Percentiles rank a stretch among this genome's conserved stretches.
Conservation (phyloP, 2,797 vertebrate genomes). For the Micrastur ruficollis region DNA sequence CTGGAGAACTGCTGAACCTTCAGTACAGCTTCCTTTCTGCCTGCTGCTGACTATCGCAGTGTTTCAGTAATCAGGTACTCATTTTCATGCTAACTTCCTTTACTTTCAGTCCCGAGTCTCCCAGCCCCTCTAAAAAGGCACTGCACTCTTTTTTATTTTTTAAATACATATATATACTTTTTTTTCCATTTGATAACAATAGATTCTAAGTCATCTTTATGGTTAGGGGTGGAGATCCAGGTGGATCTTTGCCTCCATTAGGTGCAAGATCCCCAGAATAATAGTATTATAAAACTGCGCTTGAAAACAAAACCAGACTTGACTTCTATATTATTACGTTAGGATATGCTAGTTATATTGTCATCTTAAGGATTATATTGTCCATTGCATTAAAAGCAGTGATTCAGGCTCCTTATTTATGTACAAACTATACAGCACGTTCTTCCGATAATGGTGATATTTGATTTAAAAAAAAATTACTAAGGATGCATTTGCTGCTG, state of each 20-base stretch:
- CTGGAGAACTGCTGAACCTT: constrained; percentile 44
- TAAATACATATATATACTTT: accelerated
- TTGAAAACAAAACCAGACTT: neutral
- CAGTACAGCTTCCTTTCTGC: constrained; percentile 30
- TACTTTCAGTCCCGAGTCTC: neutral
- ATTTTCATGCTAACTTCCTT: neutral
- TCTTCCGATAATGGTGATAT: neutral
- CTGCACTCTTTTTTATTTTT: neutral
- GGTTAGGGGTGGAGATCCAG: neutral
- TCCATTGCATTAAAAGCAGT: neutral
- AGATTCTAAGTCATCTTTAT: neutral
- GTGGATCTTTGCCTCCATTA: neutral
- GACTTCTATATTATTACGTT: neutral
- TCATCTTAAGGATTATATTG: neutral
- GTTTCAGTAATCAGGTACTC: constrained; percentile 15
- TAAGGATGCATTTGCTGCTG: neutral
- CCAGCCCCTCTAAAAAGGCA: neutral
- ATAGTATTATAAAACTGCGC: neutral
- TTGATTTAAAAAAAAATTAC: neutral
- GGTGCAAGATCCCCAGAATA: neutral
- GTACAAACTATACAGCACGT: neutral
- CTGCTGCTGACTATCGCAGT: neutral
- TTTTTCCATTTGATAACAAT: neutral
- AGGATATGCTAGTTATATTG: neutral
- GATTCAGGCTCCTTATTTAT: neutral